These are phyloP conservation scores for Protaetia brevitarsis DNA, from an alignment of 1,140 invertebrate species.

Conservation along the genomic window DNA sequence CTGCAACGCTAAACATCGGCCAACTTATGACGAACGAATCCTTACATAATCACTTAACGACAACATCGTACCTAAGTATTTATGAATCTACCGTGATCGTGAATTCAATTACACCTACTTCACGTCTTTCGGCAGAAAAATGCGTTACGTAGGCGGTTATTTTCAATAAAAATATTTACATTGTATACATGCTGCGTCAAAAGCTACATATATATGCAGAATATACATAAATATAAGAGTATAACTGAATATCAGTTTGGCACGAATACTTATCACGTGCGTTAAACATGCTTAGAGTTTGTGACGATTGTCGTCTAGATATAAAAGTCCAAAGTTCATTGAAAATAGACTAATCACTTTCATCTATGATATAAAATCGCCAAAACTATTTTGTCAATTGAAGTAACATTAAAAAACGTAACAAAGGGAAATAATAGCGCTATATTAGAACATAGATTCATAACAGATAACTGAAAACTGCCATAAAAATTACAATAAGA, in stretches of 20 bases:
- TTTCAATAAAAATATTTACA: slow-evolving; percentile 9
- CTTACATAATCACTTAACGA: not conserved
- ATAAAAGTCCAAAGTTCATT: too few relatives aligned
- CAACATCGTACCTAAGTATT: not conserved
- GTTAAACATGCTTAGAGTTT: not conserved
- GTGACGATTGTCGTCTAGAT: not conserved
- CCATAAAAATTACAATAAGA: too few relatives aligned
- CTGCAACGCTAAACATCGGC: not conserved
- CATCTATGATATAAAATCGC: too few relatives aligned
- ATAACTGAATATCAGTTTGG: not conserved
- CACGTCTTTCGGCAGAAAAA: not conserved
- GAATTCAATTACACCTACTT: not conserved
- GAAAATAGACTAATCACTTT: too few relatives aligned
- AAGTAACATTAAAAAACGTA: too few relatives aligned
- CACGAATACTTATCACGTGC: not conserved
- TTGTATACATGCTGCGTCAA: slow-evolving; percentile 1
- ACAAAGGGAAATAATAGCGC: too few relatives aligned
- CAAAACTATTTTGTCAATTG: too few relatives aligned
- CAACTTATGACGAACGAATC: not conserved
- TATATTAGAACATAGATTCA: too few relatives aligned
- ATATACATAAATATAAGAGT: not conserved
- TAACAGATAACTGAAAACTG: too few relatives aligned
- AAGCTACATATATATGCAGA: not conserved
- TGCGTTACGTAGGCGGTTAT: not conserved
- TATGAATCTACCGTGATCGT: slow-evolving; percentile 5